Evolutionary conservation across 2,797 vertebrate species (phyloP), one percentile per base, ranked within the genome.

Genomic region (Centropyge bicolor): DNA sequence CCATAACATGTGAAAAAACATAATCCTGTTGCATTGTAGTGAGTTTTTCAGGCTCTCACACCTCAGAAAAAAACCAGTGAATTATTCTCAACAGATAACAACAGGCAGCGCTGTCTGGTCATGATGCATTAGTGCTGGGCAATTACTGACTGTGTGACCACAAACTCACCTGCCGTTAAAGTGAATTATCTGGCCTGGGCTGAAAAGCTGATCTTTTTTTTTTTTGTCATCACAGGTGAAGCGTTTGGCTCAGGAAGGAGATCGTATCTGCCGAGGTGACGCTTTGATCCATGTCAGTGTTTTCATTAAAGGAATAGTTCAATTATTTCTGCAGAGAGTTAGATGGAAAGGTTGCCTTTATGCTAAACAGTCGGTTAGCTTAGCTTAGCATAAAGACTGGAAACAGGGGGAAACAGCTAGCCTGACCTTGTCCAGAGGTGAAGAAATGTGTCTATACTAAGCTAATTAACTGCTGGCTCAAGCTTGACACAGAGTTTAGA

Each of bases 191-290:
- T 55, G 49, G 22, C 67, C 45, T 12, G 41, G 64, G 69, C 54
- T 38, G 45, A 74, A 74, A 64, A 67, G 71, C 85, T 84, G 70
- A 78, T 59, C 69, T 69, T 59, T 61, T 83, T 19, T 72, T 82
- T 72, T 82, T 83, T 56, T 76, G 24, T 70, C 66, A 45, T 65
- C 46, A 12, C 27, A 83, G 67, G 40, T 78, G 12, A 77, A 78
- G 70, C 56, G 48, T 66, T 65, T 87, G 76, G 79, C 76, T 59
- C 51, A 78, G 59, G 6, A 41, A 54, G 19, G 52, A 71, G 5
- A 41, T 8, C 1, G 16, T 43, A n/a, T 48, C 70, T 81, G 84
- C 71, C 70, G 81, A 6, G 72, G 45, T 51, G 52, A 22, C 20
- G 55, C 65, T 84, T 63, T 78, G 54, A 55, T 67, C 20, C 14